Conservation (phyloP, 2,888 invertebrate genomes). For the Aporophyla lueneburgensis region DNA sequence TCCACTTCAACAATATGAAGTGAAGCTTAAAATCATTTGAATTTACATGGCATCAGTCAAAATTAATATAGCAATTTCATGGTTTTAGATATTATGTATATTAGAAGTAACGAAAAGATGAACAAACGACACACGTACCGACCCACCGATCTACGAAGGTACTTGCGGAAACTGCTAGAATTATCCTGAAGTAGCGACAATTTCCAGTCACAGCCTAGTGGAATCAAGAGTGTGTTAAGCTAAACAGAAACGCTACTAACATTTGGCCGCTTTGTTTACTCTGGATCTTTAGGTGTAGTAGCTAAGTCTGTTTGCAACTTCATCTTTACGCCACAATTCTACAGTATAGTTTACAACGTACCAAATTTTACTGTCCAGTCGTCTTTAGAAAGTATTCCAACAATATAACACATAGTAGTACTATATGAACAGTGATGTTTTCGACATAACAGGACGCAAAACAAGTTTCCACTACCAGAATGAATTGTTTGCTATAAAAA, state of each 20-base stretch:
- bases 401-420: slow-evolving; percentile 29
- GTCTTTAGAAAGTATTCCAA: slow-evolving; percentile 33
- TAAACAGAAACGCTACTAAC: background rate
- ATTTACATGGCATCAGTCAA: background rate
- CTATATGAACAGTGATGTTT: slow-evolving; percentile 25
- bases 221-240: background rate
- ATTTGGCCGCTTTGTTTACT: slow-evolving; percentile 40
- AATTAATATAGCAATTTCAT: background rate
- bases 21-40: too few relatives aligned
- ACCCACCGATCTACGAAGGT: background rate
- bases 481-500: slow-evolving; percentile 46
- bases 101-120: background rate
- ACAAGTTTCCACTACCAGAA: slow-evolving; percentile 28
- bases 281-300: slow-evolving; percentile 22
- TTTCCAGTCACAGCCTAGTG: background rate
- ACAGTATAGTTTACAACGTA: slow-evolving; percentile 6
- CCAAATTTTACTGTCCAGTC: slow-evolving; percentile 17
- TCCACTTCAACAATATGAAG: background rate
- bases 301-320: slow-evolving; percentile 2
- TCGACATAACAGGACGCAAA: slow-evolving; percentile 36
- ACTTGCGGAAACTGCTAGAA: background rate
- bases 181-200: background rate
- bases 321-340: background rate
- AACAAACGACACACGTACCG: background rate
- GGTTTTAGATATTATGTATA: background rate